phyloP scores from a whole-genome alignment of 1,140 invertebrate genomes.

The Sogatella furcifera region DNA sequence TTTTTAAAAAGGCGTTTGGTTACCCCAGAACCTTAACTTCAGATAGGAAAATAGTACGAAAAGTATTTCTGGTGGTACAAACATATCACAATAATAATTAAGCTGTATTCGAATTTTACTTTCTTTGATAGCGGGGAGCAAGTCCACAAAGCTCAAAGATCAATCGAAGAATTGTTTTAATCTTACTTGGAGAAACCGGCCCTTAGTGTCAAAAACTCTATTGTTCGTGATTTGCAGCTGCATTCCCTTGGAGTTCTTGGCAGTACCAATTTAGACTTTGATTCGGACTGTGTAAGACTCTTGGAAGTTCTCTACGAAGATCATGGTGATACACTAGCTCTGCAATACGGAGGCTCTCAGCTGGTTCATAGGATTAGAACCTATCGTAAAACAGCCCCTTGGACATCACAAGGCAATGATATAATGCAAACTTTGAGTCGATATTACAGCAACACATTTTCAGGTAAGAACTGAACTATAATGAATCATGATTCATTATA shows the following conservation, averaged over 20 bases:
- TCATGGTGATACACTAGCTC: constrained; percentile 93
- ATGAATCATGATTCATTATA: no score
- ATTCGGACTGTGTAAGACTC: constrained; percentile 89
- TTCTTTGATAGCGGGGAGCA: no score
- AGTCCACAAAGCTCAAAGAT: no score
- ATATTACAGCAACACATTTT: constrained; percentile 98
- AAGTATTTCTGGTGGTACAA: no score
- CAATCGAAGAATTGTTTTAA: no score
- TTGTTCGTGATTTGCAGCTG: constrained; percentile 45
- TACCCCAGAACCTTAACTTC: no score
- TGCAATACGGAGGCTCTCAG: constrained; percentile 98
- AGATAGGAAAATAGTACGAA: no score
- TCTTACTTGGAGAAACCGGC: no score
- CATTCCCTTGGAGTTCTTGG: constrained; percentile 78
- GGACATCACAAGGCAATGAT: constrained; percentile 96
- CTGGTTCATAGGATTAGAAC: constrained; percentile 89
- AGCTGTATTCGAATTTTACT: no score
- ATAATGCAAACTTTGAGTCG: constrained; percentile 97
- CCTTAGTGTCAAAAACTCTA: background rate
- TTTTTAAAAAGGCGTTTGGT: no score
- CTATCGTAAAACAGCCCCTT: constrained; percentile 87
- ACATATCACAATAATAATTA: no score
- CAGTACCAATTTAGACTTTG: constrained; percentile 79
- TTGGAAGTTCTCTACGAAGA: constrained; percentile 96
- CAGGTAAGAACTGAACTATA: no score